Base-by-base conservation (phyloP, 1,140 invertebrate genomes). In the silkworm (Bombyx mori) region DNA sequence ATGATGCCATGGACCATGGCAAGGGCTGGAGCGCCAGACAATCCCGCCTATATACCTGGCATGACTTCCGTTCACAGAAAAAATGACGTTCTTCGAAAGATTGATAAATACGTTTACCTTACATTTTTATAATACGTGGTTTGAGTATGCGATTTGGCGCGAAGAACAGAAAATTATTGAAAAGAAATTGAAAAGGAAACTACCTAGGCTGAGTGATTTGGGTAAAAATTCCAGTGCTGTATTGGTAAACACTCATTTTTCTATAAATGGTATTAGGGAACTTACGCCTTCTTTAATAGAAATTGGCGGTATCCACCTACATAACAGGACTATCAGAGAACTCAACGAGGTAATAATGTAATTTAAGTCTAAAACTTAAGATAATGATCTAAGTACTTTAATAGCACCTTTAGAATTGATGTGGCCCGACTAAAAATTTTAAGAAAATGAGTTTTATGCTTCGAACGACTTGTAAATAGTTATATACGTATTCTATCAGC, bases 51-150 rank as follows among this genome's bases (percentile, higher is more conserved):
- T 60, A 80, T 91, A 9, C 89, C 91, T 3, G 79, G 74, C 10
- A 63, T 89, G 47, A 61, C 60, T 68, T 26, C 61, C 68, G 1
- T 57, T 71, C 12, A 66, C 57, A 9, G 61, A 69, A 26, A 54
- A 65, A 18, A 76, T 73, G 69, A 62, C 51, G 1, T 89, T 91
- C 43, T 65, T 88, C 54, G 88, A 81, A 8, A 81, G 83, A 44
- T 70, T 86, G 0, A 85, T 89, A 52, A 78, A 86, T 50, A 89
- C 91, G 91, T 44, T 88, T 89, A 2, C 92, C 91, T 47, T 63
- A 6, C 57, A 56, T 10, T 71, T 66, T 44, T 73, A 71, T 51
- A 55, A 61, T 7, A 53, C 55, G 6, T 75, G 73, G 70, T 72
- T 59, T 48, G 60, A 63, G 22, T 35, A 65, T 8, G 47, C 54